Evolutionary conservation across 2,888 invertebrate genomes (phyloP), one percentile per base, ranked within the genome.

Genomic region (Patella caerulea): DNA sequence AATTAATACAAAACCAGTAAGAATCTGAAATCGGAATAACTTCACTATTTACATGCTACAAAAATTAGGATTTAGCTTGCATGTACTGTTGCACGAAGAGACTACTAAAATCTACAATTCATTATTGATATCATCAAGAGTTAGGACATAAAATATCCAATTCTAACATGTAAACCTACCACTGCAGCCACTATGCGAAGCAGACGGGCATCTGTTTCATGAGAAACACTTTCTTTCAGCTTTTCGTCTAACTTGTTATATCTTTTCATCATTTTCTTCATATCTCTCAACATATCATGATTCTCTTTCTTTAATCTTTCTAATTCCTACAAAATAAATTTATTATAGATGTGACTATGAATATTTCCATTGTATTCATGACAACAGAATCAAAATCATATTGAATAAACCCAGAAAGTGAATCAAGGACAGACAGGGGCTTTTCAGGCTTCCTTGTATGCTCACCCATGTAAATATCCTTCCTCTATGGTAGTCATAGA

Each of bases 231-330:
- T 45, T 45, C 45, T 45, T 83, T 83, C 12, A 86, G 72, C 74
- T 85, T 84, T 76, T 83, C 81, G 52, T 88, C 83, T 56, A 85
- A 80, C 59, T 86, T 85, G 55, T 79, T 81, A 71, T 87, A 82
- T 7, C 79, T 75, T 73, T 87, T 87, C 56, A 88, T 79, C 81
- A 89, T 83, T 79, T 89, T 89, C 82, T 88, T 88, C 83, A 89
- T 85, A 82, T 89, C 89, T 73, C 83, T 87, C 56, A 84, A 79
- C 77, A 88, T 79, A 7, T 82, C 83, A 24, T 83, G 82, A 71
- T 87, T 87, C 79, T 88, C 87, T 73, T 81, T 72, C 73, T 85
- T 85, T 77, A 86, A 74, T 7, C 75, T 81, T 73, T 86, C 86
- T 52, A 85, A 69, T 72, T 88, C 88, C 88, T 88, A 55, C 17